phyloP scores from a whole-genome alignment of 2,888 invertebrate species.

The Muscina levida region DNA sequence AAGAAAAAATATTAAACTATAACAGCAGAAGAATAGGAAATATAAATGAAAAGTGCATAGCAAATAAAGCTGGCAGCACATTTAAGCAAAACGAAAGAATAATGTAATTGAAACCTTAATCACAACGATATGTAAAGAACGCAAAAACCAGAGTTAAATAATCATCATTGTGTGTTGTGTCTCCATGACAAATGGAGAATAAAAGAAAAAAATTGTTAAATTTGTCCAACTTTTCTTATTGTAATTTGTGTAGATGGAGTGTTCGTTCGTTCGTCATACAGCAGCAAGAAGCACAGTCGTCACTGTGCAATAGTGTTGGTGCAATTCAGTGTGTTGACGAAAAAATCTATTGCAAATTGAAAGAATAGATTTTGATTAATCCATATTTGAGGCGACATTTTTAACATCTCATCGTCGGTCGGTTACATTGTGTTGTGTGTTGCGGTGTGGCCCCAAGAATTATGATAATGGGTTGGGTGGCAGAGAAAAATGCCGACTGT shows the following conservation, averaged over 20 bases:
- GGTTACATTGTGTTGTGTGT: not conserved
- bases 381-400: too few relatives aligned
- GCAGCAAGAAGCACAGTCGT: too few relatives aligned
- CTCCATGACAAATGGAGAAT: conserved; percentile 32
- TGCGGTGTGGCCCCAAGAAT: conserved; percentile 4
- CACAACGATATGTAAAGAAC: too few relatives aligned
- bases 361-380: too few relatives aligned
- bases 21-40: conserved; percentile 13
- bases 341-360: too few relatives aligned
- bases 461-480: conserved; percentile 57
- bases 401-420: too few relatives aligned
- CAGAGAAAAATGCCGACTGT: conserved; percentile 45
- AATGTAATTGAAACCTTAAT: conserved; percentile 12
- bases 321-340: too few relatives aligned
- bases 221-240: too few relatives aligned
- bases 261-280: too few relatives aligned
- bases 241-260: too few relatives aligned
- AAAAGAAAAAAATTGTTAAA: conserved; percentile 25
- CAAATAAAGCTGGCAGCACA: not conserved
- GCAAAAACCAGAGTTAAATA: too few relatives aligned
- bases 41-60: not conserved
- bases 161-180: not conserved
- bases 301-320: too few relatives aligned
- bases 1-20: not conserved
- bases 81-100: conserved; percentile 18